A percentile compares a stretch with the other conserved stretches of the same genome.
Conservation (phyloP, 2,113 vertebrate species). For the Chloroceryle aenea region DNA sequence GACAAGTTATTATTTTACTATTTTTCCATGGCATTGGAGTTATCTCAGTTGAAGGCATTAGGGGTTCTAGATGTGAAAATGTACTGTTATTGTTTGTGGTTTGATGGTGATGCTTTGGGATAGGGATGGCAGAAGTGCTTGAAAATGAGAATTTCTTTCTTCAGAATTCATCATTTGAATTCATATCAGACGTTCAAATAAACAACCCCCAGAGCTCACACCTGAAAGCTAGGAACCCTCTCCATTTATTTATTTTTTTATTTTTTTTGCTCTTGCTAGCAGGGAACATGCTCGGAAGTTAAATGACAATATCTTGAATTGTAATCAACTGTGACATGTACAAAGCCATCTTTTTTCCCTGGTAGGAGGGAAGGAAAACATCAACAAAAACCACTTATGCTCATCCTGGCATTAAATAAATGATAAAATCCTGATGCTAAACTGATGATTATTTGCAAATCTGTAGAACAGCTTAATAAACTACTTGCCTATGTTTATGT, state of each 20-base stretch:
- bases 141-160: not conserved
- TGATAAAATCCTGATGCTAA: not conserved
- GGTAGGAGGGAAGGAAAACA: not conserved
- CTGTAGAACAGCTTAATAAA: not conserved
- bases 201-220: not conserved
- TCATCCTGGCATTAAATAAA: not conserved
- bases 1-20: not conserved
- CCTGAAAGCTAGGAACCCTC: not conserved
- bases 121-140: not conserved
- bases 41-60: not conserved
- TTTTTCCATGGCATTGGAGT: not conserved
- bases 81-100: not conserved
- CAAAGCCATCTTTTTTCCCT: not conserved
- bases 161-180: not conserved
- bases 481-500: not conserved
- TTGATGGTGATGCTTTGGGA: not conserved
- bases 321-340: not conserved
- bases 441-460: constrained; percentile 8
- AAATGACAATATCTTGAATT: not conserved
- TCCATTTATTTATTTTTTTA: not conserved
- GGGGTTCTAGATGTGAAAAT: not conserved
- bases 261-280: not conserved
- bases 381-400: not conserved
- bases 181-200: rapidly evolving
- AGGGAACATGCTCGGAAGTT: not conserved